Base-by-base conservation (phyloP, 2,797 vertebrate genomes). In the Paedocypris micromegethes region DNA sequence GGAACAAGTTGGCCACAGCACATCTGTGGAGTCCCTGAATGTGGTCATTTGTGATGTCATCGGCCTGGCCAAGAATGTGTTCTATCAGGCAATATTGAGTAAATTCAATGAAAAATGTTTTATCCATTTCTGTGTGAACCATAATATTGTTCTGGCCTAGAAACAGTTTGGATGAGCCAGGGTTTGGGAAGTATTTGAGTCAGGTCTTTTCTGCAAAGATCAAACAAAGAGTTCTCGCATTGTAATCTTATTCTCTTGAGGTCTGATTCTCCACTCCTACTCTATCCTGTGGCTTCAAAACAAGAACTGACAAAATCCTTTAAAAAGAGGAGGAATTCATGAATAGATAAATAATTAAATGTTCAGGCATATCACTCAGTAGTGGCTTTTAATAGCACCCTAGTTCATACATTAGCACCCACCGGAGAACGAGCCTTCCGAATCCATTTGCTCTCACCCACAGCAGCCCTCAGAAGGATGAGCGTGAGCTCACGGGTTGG, bases 371-470 rank as follows among this genome's bases (percentile, higher is more conserved):
- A 72, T 72, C 66, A 79, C 58, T 49, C 62, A 69, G 70, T 70
- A 57, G 65, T 65, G 68, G 59, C 68, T 77, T 79, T 79, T 68
- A 79, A 73, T 79, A 77, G 67, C 37, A 45, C 65, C 54, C 64
- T 70, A 77, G 68, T 73, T 75, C 75, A 79, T 77, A 77, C 78
- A 77, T 79, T 77, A 75, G 75, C 70, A 77, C 68, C 65, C 68
- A 73, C 68, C 58, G 77, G 70, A 77, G 72, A 66, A 78, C 74
- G 64, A 74, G 62, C 70, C 67, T 74, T 71, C 66, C 64, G 56
- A 77, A 77, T 69, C 70, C 65, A 75, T 78, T 75, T 75, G 72
- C 57, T 72, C 58, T 63, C 68, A 74, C 74, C 77, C 62, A 77
- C 70, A 66, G 58, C 65, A 74, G 72, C 46, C 42, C 61, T 72